Conservation (phyloP, 2,888 invertebrate genomes). For the Eustalomyia histrio region DNA sequence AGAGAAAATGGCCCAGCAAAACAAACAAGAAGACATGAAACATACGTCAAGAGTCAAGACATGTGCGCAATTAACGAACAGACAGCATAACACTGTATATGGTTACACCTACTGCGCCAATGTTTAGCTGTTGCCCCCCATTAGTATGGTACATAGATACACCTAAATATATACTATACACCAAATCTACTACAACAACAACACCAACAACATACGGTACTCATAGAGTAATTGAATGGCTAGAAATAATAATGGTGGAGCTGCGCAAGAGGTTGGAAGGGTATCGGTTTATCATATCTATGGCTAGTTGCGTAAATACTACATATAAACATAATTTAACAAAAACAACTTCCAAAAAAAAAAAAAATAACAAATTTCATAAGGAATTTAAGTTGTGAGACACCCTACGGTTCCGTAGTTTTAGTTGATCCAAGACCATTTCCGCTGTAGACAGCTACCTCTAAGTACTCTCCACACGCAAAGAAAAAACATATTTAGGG, state of each 20-base stretch:
- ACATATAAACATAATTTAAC: background rate
- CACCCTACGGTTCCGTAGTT: background rate
- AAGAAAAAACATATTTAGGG: too few species aligned
- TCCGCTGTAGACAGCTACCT: too few species aligned
- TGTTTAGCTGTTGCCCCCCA: slow-evolving; percentile 40
- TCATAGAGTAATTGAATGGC: background rate
- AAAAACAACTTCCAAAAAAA: background rate
- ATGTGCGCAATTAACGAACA: slow-evolving; percentile 67
- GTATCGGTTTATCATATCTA: background rate
- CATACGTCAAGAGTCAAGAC: slow-evolving; percentile 66
- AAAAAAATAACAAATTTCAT: background rate
- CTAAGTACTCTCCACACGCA: too few species aligned
- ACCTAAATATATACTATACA: background rate
- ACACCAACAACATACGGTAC: background rate
- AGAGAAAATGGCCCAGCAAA: slow-evolving; percentile 63
- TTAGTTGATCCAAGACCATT: too few species aligned
- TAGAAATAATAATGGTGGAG: background rate
- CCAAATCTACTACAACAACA: background rate
- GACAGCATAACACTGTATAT: slow-evolving; percentile 64
- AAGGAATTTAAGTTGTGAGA: background rate
- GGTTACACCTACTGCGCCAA: slow-evolving; percentile 66
- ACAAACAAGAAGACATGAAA: slow-evolving; percentile 60
- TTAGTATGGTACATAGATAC: slow-evolving; percentile 3
- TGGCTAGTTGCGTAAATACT: slow-evolving; percentile 33
- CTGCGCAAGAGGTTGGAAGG: background rate